Evolutionary conservation across 2,797 vertebrate species (phyloP).

Genomic region (Muraenolepis orangiensis): DNA sequence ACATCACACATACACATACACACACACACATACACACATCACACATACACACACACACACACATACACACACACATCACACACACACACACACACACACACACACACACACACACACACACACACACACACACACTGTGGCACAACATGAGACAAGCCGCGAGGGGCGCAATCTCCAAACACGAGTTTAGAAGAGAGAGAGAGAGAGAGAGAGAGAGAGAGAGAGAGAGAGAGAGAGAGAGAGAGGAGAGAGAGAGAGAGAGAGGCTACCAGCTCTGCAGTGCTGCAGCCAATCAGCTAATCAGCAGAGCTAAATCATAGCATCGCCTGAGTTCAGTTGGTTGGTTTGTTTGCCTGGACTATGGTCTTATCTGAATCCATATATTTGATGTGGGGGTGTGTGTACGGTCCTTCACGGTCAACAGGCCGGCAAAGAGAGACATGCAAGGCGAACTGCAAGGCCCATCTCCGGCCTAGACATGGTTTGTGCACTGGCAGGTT

Average conservation of each 20-base stretch:
- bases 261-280: not conserved
- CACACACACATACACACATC: not conserved
- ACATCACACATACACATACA: not conserved
- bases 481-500: not conserved
- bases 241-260: constrained; percentile 15
- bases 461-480: not conserved
- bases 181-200: not conserved
- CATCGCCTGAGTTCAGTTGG: not conserved
- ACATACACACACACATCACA: too few relatives aligned
- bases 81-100: too few relatives aligned
- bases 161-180: not conserved
- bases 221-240: not conserved
- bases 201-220: not conserved
- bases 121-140: not conserved
- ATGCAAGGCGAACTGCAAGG: not conserved
- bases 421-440: not conserved
- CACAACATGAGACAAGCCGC: not conserved
- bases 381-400: not conserved
- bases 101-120: too few relatives aligned
- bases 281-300: not conserved
- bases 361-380: not conserved
- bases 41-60: not conserved
- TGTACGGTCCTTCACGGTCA: not conserved
- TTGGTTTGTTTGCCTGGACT: not conserved
- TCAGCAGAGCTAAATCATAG: not conserved